Evolutionary conservation across 64 coral and sea anemone genomes (phyloP), one percentile per base, ranked within the genome.

Genomic region (Montipora efflorescens): DNA sequence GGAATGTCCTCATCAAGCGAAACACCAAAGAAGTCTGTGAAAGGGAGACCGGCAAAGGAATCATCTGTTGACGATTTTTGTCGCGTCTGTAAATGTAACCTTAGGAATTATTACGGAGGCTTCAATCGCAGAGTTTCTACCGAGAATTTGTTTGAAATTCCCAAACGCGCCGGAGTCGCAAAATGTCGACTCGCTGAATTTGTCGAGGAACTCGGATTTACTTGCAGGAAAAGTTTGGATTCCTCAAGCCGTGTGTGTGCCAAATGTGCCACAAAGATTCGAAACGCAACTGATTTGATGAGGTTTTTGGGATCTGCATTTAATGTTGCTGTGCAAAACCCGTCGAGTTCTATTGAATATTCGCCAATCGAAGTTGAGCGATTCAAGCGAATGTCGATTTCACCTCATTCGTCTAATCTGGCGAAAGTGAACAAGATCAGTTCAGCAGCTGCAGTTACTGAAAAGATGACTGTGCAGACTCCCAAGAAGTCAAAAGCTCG

Each of bases 251-350:
- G 18, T 52, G 68, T 88, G 47, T 87, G 84, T 73, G 62, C 84
- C 20, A 15, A 47, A 20, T 88, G 85, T 74, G 68, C 85, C 23
- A 67, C 47, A 13, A 88, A 88, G 22, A 88, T 74, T 23, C 18
- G 69, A 7, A 74, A 75, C 20, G 85, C 85, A 1, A 47, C 69
- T 22, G 13, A 20, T 9, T 21, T 87, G 3, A 87, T 73, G 46
- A 73, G 73, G 15, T 87, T 45, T 44, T 45, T 76, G 36, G 71
- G 46, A 19, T 21, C 67, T 21, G 67, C 10, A 87, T 51, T 73
- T 23, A 44, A 4, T 57, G 73, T 46, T 6, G 5, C 73, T 55
- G 52, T 55, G 6, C 48, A 20, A 72, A 43, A 74, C 16, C 49
- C 7, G 2, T 5, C 20, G 16, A 43, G 6, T 18, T 59, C 53